Conservation (phyloP, 1,140 invertebrate species). For the Temnothorax nylanderi region DNA sequence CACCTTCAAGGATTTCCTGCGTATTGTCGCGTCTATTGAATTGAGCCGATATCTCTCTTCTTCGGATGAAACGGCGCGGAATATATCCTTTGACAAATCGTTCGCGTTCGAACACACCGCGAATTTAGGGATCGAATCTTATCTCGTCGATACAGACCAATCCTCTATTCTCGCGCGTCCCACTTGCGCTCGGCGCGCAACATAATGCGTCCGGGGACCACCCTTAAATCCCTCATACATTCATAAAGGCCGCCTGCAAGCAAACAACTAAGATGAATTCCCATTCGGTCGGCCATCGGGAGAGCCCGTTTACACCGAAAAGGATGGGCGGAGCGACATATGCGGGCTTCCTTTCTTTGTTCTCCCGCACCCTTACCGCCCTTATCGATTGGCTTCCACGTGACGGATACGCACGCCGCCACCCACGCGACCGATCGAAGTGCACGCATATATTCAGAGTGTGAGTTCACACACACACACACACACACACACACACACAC, state of each 20-base stretch:
- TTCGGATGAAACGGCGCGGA: not conserved
- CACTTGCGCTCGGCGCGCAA: not conserved
- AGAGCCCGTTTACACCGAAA: conserved; percentile 34
- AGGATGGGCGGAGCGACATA: conserved; percentile 55
- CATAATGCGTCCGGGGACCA: too few relatives aligned
- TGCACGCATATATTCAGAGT: not conserved
- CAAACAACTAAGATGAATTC: conserved; percentile 55
- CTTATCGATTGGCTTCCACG: conserved; percentile 57
- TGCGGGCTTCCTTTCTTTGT: conserved; percentile 58
- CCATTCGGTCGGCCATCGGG: conserved; percentile 12
- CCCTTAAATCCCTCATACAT: conserved; percentile 43
- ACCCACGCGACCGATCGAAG: conserved; percentile 40
- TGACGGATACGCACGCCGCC: conserved; percentile 46
- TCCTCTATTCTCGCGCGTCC: not conserved
- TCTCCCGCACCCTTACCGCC: conserved; percentile 27
- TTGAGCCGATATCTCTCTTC: not conserved
- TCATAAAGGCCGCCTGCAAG: conserved; percentile 48
- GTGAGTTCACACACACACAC: not conserved
- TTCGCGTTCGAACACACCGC: not conserved
- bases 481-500: too few relatives aligned
- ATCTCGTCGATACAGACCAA: conserved; percentile 43
- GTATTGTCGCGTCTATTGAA: conserved; percentile 1
- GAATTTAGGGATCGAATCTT: conserved; percentile 23
- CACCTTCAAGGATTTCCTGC: not conserved
- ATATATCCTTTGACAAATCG: conserved; percentile 2